Conservation (phyloP, 2,888 invertebrate genomes). For the Anthrax anthrax region DNA sequence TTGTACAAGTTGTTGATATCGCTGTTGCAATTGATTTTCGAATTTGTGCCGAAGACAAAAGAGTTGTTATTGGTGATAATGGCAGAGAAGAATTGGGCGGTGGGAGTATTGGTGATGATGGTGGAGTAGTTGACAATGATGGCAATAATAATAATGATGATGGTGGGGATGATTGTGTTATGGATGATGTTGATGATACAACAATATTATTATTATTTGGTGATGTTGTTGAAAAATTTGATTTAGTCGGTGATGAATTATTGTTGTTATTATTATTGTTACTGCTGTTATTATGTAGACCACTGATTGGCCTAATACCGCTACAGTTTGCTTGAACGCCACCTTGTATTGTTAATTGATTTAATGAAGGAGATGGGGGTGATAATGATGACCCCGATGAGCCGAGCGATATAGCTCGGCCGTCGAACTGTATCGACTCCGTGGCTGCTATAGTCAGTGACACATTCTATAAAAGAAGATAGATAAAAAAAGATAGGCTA, state of each 20-base stretch:
- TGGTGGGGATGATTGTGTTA: not conserved
- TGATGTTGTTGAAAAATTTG: not conserved
- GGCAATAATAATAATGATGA: not conserved
- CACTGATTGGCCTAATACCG: slow-evolving; percentile 2
- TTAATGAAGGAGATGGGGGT: slow-evolving; percentile 4
- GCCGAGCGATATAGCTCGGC: slow-evolving; percentile 17
- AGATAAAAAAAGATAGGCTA: slow-evolving; percentile 3
- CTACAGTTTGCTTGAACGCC: not conserved
- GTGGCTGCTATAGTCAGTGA: slow-evolving; percentile 15
- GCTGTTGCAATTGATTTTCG: not conserved
- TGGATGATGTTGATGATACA: not conserved
- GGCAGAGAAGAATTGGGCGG: not conserved
- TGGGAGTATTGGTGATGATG: not conserved
- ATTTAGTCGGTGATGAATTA: slow-evolving; percentile 1
- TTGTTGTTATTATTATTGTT: not conserved
- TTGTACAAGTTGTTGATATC: not conserved
- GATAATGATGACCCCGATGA: slow-evolving; percentile 6
- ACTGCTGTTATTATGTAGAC: not conserved
- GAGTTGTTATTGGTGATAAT: slow-evolving; percentile 2
- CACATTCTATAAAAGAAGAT: slow-evolving; percentile 13
- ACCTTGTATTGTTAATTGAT: not conserved
- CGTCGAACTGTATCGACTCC: slow-evolving; percentile 19
- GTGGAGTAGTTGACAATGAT: not conserved
- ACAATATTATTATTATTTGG: not conserved
- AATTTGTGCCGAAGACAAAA: not conserved